phyloP scores from a whole-genome alignment of 2,888 invertebrate genomes.

The Agrotis exclamationis region DNA sequence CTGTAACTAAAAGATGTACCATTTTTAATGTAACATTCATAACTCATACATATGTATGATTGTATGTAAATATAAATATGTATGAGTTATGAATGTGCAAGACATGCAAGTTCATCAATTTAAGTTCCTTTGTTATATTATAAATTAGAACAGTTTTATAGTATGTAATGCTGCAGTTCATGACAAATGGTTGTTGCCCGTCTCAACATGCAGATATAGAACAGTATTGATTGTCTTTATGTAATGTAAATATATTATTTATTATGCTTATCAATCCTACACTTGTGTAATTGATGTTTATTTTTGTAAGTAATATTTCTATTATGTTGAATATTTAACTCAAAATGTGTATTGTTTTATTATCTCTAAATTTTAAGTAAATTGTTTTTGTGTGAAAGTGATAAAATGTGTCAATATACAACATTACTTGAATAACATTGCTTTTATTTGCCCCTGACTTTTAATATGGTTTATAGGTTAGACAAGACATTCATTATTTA shows the following conservation, averaged over 20 bases:
- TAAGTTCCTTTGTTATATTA: constrained; percentile 61
- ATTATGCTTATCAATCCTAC: constrained; percentile 62
- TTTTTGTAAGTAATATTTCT: constrained; percentile 84
- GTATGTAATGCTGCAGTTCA: constrained; percentile 37
- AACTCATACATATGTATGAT: constrained; percentile 10
- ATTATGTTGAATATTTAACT: constrained; percentile 88
- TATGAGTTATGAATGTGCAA: constrained; percentile 50
- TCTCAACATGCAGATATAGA: constrained; percentile 30
- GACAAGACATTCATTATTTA: constrained; percentile 2
- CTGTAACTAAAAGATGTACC: constrained; percentile 11
- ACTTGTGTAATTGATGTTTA: constrained; percentile 80
- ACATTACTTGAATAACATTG: constrained; percentile 83
- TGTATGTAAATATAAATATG: no score
- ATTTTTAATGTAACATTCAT: constrained; percentile 13
- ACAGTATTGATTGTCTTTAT: constrained; percentile 48
- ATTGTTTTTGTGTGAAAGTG: constrained; percentile 89
- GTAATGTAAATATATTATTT: constrained; percentile 64
- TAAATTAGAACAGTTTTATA: constrained; percentile 33
- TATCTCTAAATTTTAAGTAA: constrained; percentile 88
- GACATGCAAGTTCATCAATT: constrained; percentile 28
- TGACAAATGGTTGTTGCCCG: constrained; percentile 29
- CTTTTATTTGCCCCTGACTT: constrained; percentile 72
- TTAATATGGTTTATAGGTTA: constrained; percentile 14
- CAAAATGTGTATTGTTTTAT: constrained; percentile 81
- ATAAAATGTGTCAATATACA: constrained; percentile 90